These are phyloP conservation scores for mouse (Mus musculus) DNA, from an alignment of 2,113 vertebrate species.

Conservation along the genomic window GRCm39 chr3:109415001-109415500, in stretches of 20 bases:
- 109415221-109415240: background rate
- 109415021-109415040: conserved; percentile 82
- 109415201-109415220: conserved; percentile 53
- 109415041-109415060: conserved; percentile 82
- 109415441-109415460: too few relatives aligned
- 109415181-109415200: background rate
- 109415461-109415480: too few relatives aligned
- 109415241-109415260: background rate
- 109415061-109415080: conserved; percentile 83
- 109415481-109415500: too few relatives aligned
- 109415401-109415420: background rate
- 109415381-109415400: conserved; percentile 42
- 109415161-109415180: conserved; percentile 60
- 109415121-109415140: conserved; percentile 48
- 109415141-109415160: conserved; percentile 77
- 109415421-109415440: too few relatives aligned
- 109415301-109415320: background rate
- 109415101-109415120: conserved; percentile 76
- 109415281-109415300: too few relatives aligned
- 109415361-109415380: background rate
- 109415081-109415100: conserved; percentile 81
- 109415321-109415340: background rate
- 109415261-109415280: too few relatives aligned
- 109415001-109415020: conserved; percentile 79
- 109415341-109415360: background rate